These are phyloP conservation scores for Mesoligia furuncula DNA, from an alignment of 2,888 invertebrate species.

Conservation along the genomic window DNA sequence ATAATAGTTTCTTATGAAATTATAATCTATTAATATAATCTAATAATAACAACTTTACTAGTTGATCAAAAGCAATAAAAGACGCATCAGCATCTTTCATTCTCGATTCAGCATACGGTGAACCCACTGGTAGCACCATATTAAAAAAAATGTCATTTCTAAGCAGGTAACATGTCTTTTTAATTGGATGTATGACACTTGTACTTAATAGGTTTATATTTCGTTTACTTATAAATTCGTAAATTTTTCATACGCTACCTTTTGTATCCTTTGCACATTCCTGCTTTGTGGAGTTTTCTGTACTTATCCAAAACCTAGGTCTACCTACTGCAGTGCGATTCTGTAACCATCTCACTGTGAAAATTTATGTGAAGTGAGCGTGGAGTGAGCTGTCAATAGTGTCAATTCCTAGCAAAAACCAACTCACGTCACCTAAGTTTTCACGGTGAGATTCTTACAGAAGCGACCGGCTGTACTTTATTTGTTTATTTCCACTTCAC, in stretches of 20 bases:
- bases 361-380: no score
- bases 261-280: no score
- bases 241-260: no score
- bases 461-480: no score
- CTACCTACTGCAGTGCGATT: no score
- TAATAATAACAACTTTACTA: not conserved
- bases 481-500: conserved; percentile 6
- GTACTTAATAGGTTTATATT: not conserved
- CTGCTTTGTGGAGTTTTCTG: not conserved
- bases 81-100: not conserved
- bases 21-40: not conserved
- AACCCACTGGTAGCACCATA: not conserved
- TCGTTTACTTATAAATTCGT: no score
- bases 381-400: no score
- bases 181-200: not conserved
- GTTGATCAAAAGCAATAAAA: not conserved
- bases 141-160: not conserved
- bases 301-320: not conserved
- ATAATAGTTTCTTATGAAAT: not conserved
- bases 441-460: no score
- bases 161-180: not conserved
- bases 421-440: no score
- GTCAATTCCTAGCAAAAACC: no score
- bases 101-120: not conserved
- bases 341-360: no score